Base-by-base conservation (phyloP, 2,113 vertebrate species). In the Pomatorhinus ruficollis region DNA sequence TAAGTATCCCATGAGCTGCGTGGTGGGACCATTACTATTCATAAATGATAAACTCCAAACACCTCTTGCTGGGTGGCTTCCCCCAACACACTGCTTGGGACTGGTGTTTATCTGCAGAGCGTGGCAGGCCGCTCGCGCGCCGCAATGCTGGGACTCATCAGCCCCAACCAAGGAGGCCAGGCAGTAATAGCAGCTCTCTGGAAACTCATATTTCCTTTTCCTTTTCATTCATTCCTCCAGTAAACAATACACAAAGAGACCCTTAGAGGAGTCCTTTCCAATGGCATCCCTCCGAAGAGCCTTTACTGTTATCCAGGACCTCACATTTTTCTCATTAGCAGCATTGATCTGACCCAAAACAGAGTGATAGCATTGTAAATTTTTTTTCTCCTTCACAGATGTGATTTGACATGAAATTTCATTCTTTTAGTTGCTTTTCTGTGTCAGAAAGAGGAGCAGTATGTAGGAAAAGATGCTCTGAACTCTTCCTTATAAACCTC, bases 21-120 rank as follows among this genome's bases (percentile, higher is more conserved):
- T 74, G 68, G 60, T 60, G 33, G 52, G 66, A 14, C 71, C 81
- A 93, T 96, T 93, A 44, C 89, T 95, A 84, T 94, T 96, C 91
- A 90, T 45, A 95, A 94, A 90, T 64, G 78, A 95, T 95, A 96
- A 91, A 93, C 77, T 81, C 69, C 53, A 68, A 93, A 11, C 81
- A 72, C 44, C 68, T 74, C 93, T 94, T 56, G 60, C 95, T 92
- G 92, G 81, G 87, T 87, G 92, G 78, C 81, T 95, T 92, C 83
- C 47, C 82, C 94, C 52, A 28, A 19, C 35, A 27, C 37, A 0
- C 64, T 57, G 89, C 93, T 71, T 83, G 92, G 89, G 90, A 78
- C 68, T 47, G 68, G 83, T 60, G 66, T 87, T 96, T 94, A 95
- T 97, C 93, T 72, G 83, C 87, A 80, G 88, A 85, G 68, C 4